A percentile compares a stretch with the other conserved stretches of the same genome.
phyloP scores from a whole-genome alignment of 92 coral and sea anemone species.

The Hydrozoanthus gracilis region DNA sequence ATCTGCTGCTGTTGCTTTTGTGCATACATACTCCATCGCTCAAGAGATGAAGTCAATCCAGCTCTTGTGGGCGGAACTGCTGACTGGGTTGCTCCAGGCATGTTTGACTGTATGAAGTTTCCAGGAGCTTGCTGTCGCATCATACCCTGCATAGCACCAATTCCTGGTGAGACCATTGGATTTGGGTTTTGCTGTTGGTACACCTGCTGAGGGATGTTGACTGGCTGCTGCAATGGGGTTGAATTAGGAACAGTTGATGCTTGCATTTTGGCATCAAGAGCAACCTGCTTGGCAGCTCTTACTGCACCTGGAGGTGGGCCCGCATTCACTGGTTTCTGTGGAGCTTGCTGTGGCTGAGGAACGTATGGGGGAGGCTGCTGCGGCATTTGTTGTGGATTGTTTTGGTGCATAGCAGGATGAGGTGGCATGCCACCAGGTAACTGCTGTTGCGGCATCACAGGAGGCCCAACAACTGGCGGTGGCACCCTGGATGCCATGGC shows the following conservation, averaged over 20 bases:
- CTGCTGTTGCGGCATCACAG: conserved; percentile 68
- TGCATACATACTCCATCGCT: conserved; percentile 41
- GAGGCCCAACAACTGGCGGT: conserved; percentile 67
- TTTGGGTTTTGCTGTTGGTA: conserved; percentile 59
- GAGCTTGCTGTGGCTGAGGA: conserved; percentile 74
- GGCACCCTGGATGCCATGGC: conserved; percentile 81
- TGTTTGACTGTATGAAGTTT: conserved; percentile 64
- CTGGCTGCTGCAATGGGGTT: conserved; percentile 69
- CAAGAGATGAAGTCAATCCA: conserved; percentile 43
- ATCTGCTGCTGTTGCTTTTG: conserved; percentile 53
- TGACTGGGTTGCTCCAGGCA: conserved; percentile 64
- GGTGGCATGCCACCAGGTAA: conserved; percentile 73
- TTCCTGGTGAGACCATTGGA: conserved; percentile 61
- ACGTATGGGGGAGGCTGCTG: conserved; percentile 85
- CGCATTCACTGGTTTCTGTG: conserved; percentile 83
- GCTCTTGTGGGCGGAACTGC: conserved; percentile 61
- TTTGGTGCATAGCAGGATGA: conserved; percentile 76
- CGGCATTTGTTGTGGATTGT: conserved; percentile 74
- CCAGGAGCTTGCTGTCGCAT: conserved; percentile 77
- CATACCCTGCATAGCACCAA: conserved; percentile 60
- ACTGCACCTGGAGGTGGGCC: conserved; percentile 98
- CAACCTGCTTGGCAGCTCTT: conserved; percentile 93
- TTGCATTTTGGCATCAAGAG: conserved; percentile 81
- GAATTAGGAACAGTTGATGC: conserved; percentile 69
- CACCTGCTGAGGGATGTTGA: conserved; percentile 55